Base-by-base conservation (phyloP, 2,888 invertebrate species). In the Hypomecis punctinalis region DNA sequence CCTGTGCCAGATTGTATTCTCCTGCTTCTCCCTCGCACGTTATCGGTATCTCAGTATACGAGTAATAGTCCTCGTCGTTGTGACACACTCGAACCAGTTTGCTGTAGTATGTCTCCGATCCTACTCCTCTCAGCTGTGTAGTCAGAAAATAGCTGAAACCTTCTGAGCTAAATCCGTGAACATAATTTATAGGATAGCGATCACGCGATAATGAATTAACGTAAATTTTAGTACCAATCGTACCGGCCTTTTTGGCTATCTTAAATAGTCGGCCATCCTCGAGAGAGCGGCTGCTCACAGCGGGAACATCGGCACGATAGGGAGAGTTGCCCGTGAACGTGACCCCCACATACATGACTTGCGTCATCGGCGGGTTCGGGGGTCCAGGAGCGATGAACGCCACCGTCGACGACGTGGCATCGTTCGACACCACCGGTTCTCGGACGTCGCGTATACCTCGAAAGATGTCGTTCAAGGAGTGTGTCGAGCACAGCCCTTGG, bases 351-450 rank as follows among this genome's bases (percentile, higher is more conserved):
- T 99, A 99, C 96, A 99, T 97, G 13, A 98, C 98, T 89, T 97
- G 97, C 37, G 97, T 96, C 74, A 97, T 97, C 6, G 98, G 97
- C 58, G 98, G 97, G 83, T 97, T 96, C 7, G 98, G 97, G 10
- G 98, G 98, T 2, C 99, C 99, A 0, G 98, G 98, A 0, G 98
- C 99, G 72, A 99, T 98, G 87, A 99, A 99, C 63, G 98, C 98
- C 63, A 99, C 98, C 8, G 99, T 98, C 47, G 98, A 98, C 10
- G 98, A 98, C 33, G 97, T 96, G 45, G 96, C 97, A 92, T 98
- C 98, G 89, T 99, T 99, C 40, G 99, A 98, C 60, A 99, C 99
- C 56, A 99, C 97, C 8, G 98, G 97, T 84, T 98, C 98, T 66
- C 95, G 94, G 55, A 97, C 96, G 78, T 96, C 96, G 73, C 96